These are phyloP conservation scores for Chaenodraco wilsoni DNA, from an alignment of 2,797 vertebrate species.

Conservation along the genomic window DNA sequence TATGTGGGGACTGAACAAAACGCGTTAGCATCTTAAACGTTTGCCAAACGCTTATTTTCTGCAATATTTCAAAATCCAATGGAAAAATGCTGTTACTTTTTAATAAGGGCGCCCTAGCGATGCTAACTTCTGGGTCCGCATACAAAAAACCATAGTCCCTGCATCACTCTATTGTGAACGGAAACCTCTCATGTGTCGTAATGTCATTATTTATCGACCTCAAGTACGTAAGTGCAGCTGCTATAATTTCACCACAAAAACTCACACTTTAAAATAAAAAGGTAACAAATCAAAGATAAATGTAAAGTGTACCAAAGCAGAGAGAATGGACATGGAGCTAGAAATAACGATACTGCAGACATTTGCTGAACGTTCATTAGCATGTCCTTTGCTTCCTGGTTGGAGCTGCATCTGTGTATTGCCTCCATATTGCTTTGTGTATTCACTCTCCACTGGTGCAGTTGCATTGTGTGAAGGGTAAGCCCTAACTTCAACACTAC, in stretches of 20 bases:
- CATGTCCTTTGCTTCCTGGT: constrained; percentile 77
- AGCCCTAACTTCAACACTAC: background rate
- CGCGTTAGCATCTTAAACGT: no score
- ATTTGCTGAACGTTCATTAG: constrained; percentile 27
- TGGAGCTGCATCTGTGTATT: constrained; percentile 73
- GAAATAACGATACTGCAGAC: background rate
- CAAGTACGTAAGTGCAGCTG: constrained; percentile 4
- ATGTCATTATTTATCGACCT: constrained; percentile 15
- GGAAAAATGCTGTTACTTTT: no score
- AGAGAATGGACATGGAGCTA: constrained; percentile 27
- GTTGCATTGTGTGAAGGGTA: constrained; percentile 42
- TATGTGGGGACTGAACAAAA: no score
- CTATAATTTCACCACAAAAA: constrained; percentile 16
- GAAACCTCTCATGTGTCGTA: constrained; percentile 22
- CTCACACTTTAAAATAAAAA: background rate
- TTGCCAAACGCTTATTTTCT: no score
- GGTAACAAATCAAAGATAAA: background rate
- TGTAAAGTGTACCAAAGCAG: background rate
- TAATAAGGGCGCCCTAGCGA: no score
- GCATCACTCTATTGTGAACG: constrained; percentile 4
- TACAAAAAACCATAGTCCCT: no score
- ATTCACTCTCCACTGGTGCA: constrained; percentile 70
- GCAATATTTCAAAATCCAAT: no score
- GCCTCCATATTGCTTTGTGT: constrained; percentile 44
- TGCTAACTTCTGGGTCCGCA: no score